Evolutionary conservation across 2,888 invertebrate species (phyloP).

Genomic region (Eupithecia insigniata): DNA sequence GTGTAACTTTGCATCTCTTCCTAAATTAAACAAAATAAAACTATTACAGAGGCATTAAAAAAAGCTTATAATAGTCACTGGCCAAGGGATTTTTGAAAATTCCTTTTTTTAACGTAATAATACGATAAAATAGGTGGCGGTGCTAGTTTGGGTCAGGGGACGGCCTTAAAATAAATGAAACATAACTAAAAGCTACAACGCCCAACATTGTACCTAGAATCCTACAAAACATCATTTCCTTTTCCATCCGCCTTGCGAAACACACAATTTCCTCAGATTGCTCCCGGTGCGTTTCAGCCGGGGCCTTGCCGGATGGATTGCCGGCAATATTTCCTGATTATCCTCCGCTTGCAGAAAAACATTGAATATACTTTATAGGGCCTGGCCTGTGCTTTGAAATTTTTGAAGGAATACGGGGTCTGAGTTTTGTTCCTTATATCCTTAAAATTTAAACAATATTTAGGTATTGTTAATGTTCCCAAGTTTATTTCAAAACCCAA

Average conservation of each 20-base stretch:
- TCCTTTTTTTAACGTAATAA: too few species aligned
- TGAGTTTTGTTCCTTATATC: background rate
- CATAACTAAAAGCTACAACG: background rate
- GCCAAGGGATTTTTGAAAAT: too few species aligned
- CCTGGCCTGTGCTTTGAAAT: background rate
- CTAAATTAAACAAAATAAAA: too few species aligned
- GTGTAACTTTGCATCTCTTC: too few species aligned
- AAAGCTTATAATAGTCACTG: too few species aligned
- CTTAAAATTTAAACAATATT: background rate
- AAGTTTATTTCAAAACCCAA: background rate
- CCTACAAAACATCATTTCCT: background rate
- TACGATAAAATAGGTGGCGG: too few species aligned
- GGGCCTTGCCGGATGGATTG: constrained; percentile 49
- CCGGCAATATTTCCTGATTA: constrained; percentile 58
- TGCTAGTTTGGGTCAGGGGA: too few species aligned
- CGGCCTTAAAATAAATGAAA: too few species aligned
- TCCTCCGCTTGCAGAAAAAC: constrained; percentile 34
- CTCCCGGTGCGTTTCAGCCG: constrained; percentile 20
- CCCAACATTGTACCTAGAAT: background rate
- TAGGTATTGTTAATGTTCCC: background rate
- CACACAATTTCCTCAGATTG: background rate
- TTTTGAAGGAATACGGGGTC: background rate
- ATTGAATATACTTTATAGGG: constrained; percentile 12
- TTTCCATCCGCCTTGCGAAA: constrained; percentile 4
- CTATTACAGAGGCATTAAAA: too few species aligned